Evolutionary conservation across 2,888 invertebrate species (phyloP).

Genomic region (Dryadula phaetusa): DNA sequence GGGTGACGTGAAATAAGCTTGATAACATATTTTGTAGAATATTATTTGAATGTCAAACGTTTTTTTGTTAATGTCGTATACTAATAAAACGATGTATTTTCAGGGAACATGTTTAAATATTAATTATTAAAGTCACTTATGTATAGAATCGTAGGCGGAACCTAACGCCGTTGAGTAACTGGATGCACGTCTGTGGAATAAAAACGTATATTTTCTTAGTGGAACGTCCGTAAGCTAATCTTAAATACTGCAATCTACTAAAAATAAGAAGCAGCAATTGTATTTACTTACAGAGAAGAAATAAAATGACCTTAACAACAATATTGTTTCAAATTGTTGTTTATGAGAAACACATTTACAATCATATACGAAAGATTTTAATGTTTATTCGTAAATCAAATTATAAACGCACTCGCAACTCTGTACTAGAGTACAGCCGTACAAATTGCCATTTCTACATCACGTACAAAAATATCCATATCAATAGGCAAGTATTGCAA

Average conservation of each 20-base stretch:
- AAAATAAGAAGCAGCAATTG: too few relatives aligned
- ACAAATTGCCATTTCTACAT: constrained; percentile 24
- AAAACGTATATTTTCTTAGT: too few relatives aligned
- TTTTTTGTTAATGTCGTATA: neutral
- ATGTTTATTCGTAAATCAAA: constrained; percentile 13
- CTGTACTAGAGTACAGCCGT: neutral
- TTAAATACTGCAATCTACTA: too few relatives aligned
- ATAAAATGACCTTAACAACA: too few relatives aligned
- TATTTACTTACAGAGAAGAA: too few relatives aligned
- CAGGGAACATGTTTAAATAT: too few relatives aligned
- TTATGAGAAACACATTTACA: neutral
- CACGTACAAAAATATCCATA: constrained; percentile 26
- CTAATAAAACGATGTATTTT: neutral
- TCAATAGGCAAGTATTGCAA: constrained; percentile 27
- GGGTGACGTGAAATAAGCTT: constrained; percentile 22
- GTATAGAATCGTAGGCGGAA: neutral
- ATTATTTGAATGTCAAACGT: neutral
- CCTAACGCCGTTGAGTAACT: neutral
- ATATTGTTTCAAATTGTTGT: too few relatives aligned
- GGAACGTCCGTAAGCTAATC: too few relatives aligned
- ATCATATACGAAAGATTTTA: neutral
- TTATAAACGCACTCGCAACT: constrained; percentile 17
- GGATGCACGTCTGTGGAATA: too few relatives aligned
- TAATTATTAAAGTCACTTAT: neutral
- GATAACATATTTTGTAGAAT: constrained; percentile 1